phyloP scores from a whole-genome alignment of 1,140 invertebrate genomes.

The Drosophila paulistorum region DNA sequence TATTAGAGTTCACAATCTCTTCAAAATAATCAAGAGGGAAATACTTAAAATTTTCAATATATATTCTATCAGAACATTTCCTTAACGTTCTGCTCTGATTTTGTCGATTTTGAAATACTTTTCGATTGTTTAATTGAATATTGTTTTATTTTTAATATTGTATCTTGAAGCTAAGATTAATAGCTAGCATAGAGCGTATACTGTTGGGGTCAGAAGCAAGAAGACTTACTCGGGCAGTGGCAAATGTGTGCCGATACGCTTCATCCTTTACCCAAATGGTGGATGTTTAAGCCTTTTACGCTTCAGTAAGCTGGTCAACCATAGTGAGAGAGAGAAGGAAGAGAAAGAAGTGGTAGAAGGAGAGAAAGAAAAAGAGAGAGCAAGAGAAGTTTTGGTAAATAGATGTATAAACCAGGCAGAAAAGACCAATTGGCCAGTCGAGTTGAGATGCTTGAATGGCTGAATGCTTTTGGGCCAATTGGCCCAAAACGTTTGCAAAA shows the following conservation, averaged over 20 bases:
- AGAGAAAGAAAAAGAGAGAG: neutral
- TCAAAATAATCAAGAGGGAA: too few relatives aligned
- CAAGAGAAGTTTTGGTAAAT: neutral
- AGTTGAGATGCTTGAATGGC: conserved; percentile 12
- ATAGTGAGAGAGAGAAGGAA: neutral
- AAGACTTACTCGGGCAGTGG: neutral
- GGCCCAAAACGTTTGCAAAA: conserved; percentile 8
- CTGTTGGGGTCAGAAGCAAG: too few relatives aligned
- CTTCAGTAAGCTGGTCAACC: conserved; percentile 13
- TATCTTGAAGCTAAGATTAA: too few relatives aligned
- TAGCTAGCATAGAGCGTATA: too few relatives aligned
- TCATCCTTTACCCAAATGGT: conserved; percentile 8
- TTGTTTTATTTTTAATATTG: too few relatives aligned
- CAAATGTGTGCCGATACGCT: conserved; percentile 1
- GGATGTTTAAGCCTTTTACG: conserved; percentile 11
- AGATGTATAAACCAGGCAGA: conserved; percentile 11
- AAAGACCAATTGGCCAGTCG: conserved; percentile 10
- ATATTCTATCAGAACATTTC: too few relatives aligned
- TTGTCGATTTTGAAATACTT: too few relatives aligned
- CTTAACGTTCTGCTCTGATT: too few relatives aligned
- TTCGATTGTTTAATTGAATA: too few relatives aligned
- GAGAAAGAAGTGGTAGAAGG: neutral
- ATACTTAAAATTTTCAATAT: too few relatives aligned
- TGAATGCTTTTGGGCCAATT: conserved; percentile 10
- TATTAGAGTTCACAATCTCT: too few relatives aligned